Conservation (phyloP, 2,797 vertebrate genomes). For the Astyanax mexicanus region DNA sequence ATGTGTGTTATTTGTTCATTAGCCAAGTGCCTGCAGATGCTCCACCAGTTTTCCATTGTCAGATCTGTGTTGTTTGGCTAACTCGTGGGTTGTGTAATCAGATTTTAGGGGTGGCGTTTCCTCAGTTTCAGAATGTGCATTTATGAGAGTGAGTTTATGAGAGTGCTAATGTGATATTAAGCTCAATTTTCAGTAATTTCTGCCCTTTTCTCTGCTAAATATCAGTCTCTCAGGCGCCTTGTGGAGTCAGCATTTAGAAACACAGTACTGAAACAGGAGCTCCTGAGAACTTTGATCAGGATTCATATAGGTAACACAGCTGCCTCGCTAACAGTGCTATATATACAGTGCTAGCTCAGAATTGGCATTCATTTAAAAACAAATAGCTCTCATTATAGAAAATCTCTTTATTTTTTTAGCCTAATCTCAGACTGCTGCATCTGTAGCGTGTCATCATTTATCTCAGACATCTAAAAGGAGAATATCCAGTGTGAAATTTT, state of each 20-base stretch:
- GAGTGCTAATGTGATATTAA: constrained; percentile 8
- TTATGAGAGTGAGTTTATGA: no score
- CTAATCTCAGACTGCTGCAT: not conserved
- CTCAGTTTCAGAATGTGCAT: not conserved
- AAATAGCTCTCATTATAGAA: no score
- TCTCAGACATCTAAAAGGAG: no score
- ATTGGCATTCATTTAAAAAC: not conserved
- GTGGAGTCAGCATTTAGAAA: constrained; percentile 10
- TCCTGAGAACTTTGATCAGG: constrained; percentile 11
- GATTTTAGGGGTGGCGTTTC: constrained; percentile 27
- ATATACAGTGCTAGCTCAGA: no score
- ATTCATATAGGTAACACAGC: constrained; percentile 28
- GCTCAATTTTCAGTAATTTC: constrained; percentile 19
- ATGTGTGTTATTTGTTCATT: constrained; percentile 24
- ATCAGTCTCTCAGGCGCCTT: constrained; percentile 1
- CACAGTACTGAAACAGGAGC: not conserved
- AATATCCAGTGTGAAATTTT: no score
- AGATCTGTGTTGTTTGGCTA: not conserved
- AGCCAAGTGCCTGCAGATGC: constrained; percentile 39
- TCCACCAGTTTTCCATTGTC: constrained; percentile 3
- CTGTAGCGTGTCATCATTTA: not conserved
- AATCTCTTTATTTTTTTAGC: not conserved
- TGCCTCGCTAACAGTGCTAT: constrained; percentile 8
- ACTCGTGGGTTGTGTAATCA: constrained; percentile 9
- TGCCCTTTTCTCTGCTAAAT: not conserved